phyloP scores from a whole-genome alignment of 2,797 vertebrate species.

The Clamator glandarius region DNA sequence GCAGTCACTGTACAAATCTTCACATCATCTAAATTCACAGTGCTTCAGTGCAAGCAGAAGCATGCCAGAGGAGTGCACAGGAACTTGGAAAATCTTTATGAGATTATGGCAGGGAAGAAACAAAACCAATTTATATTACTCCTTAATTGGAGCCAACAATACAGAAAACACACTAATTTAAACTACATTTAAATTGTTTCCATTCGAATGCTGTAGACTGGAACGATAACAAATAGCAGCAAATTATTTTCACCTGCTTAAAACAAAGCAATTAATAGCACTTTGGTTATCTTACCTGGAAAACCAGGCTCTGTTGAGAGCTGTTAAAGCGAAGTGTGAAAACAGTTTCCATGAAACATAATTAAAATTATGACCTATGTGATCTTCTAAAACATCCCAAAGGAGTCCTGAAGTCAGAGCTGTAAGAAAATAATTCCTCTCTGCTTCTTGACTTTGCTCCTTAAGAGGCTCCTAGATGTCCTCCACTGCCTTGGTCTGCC shows the following conservation, averaged over 20 bases:
- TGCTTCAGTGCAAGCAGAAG: neutral
- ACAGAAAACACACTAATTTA: conserved; percentile 4
- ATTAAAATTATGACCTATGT: conserved; percentile 48
- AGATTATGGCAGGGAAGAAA: neutral
- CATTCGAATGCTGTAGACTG: neutral
- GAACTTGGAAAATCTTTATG: neutral
- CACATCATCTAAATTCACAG: rapidly evolving
- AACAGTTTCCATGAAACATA: conserved; percentile 30
- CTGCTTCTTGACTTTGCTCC: neutral
- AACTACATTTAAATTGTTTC: neutral
- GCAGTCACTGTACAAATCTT: neutral
- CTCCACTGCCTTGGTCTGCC: too few relatives aligned
- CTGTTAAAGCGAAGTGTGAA: conserved; percentile 45
- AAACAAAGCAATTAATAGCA: conserved; percentile 46
- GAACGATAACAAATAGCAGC: conserved; percentile 51
- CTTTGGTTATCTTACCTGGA: conserved; percentile 54
- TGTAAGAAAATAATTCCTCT: neutral
- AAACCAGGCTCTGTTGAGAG: conserved; percentile 38
- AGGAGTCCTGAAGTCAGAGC: neutral
- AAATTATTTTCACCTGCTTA: conserved; percentile 58
- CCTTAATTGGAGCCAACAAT: neutral
- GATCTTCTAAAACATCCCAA: neutral
- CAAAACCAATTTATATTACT: neutral
- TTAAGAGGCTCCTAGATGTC: neutral
- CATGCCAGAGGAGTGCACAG: neutral